Evolutionary conservation across 2,888 invertebrate genomes (phyloP), one percentile per base, ranked within the genome.

Genomic region (Drosophila koepferae): DNA sequence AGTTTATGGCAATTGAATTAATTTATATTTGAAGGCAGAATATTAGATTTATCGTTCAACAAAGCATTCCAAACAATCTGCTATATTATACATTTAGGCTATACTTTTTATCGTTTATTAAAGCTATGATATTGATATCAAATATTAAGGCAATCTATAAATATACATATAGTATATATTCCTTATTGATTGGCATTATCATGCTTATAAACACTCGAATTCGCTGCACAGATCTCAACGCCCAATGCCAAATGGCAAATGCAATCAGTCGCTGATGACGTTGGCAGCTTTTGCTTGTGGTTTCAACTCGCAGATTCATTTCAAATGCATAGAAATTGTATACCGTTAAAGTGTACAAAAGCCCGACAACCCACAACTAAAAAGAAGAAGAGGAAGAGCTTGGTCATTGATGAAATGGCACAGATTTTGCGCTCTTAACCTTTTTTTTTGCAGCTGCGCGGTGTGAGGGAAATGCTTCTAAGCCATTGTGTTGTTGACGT

Each of bases 271-370:
- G 48, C 54, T 55, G 51, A 64, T 74, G 81, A 82, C 70, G 84
- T 80, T 63, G 86, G 81, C 86, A 74, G 71, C 60, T 76, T 67
- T 49, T 31, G 31, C 55, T 49, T 31, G 49, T 59, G 28, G 23
- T 64, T 67, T 18, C 4, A 23, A 23, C 5, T 16, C 28, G n/a
- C 48, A 48, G 38, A 71, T 65, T 65, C 80, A 72, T 82, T 82
- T 82, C 74, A 88, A 86, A 74, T 74, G 68, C 86, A 70, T 74
- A 68, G 82, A 79, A 41, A 63, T 51, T 44, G 54, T 68, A 78
- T 74, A 79, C 61, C 68, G 53, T 49, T 44, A 49, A 18, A 48
- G 53, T 36, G 53, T 36, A 20, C 54, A 63, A 74, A 74, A 80
- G 80, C 72, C 77, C 81, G 51, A 73, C 63, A 75, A 72, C 69